Base-by-base conservation (phyloP, 2,888 invertebrate genomes). In the Dichetophora obliterata region DNA sequence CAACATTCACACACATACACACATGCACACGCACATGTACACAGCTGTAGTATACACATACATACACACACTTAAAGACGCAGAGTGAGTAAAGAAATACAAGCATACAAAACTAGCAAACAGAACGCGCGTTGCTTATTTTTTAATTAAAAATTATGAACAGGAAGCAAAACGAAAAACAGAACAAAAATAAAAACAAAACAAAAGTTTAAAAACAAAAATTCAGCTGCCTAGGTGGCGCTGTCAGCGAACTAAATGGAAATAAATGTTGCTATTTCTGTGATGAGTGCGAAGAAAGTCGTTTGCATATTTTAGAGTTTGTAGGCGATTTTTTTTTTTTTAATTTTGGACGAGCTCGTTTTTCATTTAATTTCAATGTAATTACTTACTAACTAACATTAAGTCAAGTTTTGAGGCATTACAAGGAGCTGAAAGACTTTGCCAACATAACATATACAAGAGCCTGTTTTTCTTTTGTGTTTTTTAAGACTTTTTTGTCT, bases 131-230 rank as follows among this genome's bases (percentile, higher is more conserved):
- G 0, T 63, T 52, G 73, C 48, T 50, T 37, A 73, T 27, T 63
- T 73, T 73, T 73, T 73, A 73, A 73, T 73, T 73, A 73, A 63
- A 73, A 73, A 65, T 73, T 73, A 73, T 50, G 68, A 48, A n/a
- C n/a, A 66, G 31, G 16, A 16, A 43, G 54, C 54, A 54, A 4
- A 27, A 9, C 11, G 16, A 59, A 59, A 27, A 24, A 68, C 6
- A 31, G 52, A 54, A n/a, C n/a, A 31, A 43, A 43, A 43, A 43
- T 5, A 54, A 54, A 24, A 11, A 5, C 5, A 9, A 59, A 59
- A 59, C 11, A 59, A 59, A 59, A 14, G 9, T n/a, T n/a, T 22
- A 22, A 59, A 59, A 24, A 3, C 16, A 54, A 48, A 19, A n/a
- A 63, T 34, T 24, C 50, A 19, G 50, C 31, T 27, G 63, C 43